Evolutionary conservation across 2,888 invertebrate genomes (phyloP), one percentile per base, ranked within the genome.

Genomic region (Chloromyia formosa): DNA sequence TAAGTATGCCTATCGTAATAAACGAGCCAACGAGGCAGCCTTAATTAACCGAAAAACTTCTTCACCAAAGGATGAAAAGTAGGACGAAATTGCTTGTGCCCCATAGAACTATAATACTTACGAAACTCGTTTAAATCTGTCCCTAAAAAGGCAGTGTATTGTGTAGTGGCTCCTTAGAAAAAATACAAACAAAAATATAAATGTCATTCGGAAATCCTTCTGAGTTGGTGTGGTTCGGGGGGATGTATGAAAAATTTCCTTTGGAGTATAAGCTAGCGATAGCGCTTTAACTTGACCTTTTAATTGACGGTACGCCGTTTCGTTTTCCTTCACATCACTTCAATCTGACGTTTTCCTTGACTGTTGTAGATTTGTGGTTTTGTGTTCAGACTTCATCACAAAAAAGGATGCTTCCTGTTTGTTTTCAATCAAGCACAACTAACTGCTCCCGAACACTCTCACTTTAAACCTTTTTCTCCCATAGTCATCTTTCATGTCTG

Each of bases 331-430:
- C 66, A 49, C 49, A 12, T 23, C 20, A 22, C 45, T 49, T 22
- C 22, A 49, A 23, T 20, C 49, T 49, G 45, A 45, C 45, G 45
- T 66, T 71, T 58, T 1, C 56, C 58, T 69, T 18, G 22, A 5
- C 18, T 45, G 10, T 62, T 16, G 42, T 7, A 22, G 23, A 14
- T 27, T 35, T 35, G 27, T 35, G 27, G 27, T 54, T 69, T 53
- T 56, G 71, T 56, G 71, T 56, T 58, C n/a, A 18, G 56, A 40
- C 42, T 71, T 71, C 22, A 71, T 71, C 58, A 71, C 18, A 35
- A 40, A 71, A 40, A 71, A 71, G 54, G 58, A 27, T 4, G 10
- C 71, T 12, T 18, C 40, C 40, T 58, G 71, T 71, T 56, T 71
- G 56, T 18, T 66, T 49, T 18, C 66, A 20, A 66, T 66, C 66